These are phyloP conservation scores for Geophilus truncorum DNA, from an alignment of 2,888 invertebrate genomes.

Conservation along the genomic window DNA sequence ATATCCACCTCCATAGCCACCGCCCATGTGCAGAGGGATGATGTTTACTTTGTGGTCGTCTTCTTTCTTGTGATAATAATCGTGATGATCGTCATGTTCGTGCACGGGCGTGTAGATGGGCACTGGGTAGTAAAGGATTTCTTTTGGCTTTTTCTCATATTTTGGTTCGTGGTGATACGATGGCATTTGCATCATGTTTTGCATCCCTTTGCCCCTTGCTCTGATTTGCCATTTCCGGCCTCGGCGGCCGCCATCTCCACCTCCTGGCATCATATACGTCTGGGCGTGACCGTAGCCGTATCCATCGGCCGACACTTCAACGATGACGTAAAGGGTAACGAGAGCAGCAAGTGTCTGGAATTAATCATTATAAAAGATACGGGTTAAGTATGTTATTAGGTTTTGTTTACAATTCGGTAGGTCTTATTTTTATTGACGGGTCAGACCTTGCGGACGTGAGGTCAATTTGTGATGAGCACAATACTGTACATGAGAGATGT, in stretches of 20 bases:
- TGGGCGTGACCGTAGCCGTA: not conserved
- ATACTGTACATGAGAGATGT: no score
- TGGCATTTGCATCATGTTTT: not conserved
- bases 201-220: constrained; percentile 14
- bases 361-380: not conserved
- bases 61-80: not conserved
- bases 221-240: not conserved
- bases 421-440: not conserved
- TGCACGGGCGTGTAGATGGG: not conserved
- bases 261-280: not conserved
- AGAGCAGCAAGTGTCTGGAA: not conserved
- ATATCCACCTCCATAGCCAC: not conserved
- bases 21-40: not conserved
- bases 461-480: not conserved
- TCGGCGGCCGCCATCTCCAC: not conserved
- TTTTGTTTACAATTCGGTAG: not conserved
- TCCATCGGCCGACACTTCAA: not conserved
- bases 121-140: not conserved
- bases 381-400: not conserved
- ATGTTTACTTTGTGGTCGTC: not conserved
- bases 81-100: not conserved
- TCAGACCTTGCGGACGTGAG: not conserved
- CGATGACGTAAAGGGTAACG: not conserved
- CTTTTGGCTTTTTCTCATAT: not conserved
- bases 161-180: not conserved